Base-by-base conservation (phyloP, 2,888 invertebrate species). In the Belgica antarctica region DNA sequence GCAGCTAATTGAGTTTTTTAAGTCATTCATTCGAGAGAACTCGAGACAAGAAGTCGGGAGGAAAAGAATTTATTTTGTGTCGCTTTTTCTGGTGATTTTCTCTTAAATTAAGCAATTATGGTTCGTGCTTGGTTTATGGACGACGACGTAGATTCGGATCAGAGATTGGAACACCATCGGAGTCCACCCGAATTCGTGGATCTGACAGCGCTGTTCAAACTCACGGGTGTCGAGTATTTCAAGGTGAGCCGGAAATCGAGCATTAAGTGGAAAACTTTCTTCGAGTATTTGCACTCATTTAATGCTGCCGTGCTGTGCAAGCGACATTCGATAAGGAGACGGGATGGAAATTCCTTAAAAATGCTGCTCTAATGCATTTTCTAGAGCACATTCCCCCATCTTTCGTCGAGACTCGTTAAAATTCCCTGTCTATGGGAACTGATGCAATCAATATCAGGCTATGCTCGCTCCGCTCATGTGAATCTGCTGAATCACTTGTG, bases 101-200 rank as follows among this genome's bases (percentile, higher is more conserved):
- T 2, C 12, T 7, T 5, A 36, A 41, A 47, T 41, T 34, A 41
- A 61, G 22, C 19, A 70, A 59, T 41, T 17, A 96, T 96, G 96
- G 94, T 95, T 22, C 84, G 85, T 75, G 89, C 87, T 15, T 96
- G 96, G 94, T 92, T 85, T 76, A 93, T 93, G 91, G 87, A 88
- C 74, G 81, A 82, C 73, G 83, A 82, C 47, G 81, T 83, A 15
- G 77, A 77, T 12, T 74, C 74, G n/a, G 94, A 96, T 78, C 94
- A 94, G 80, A 85, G 93, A 28, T 78, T 88, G 73, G 89, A 93
- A 75, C 94, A 96, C 77, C 92, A 94, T 74, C 84, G 83, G 69
- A 83, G 84, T 74, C 96, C 96, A 1, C 89, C 90, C 1, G 80
- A 87, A 76, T 89, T 83, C 74, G 73, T 96, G 22, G 80, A 84